Base-by-base conservation (phyloP, 2,113 vertebrate genomes). In the Elachura formosa region DNA sequence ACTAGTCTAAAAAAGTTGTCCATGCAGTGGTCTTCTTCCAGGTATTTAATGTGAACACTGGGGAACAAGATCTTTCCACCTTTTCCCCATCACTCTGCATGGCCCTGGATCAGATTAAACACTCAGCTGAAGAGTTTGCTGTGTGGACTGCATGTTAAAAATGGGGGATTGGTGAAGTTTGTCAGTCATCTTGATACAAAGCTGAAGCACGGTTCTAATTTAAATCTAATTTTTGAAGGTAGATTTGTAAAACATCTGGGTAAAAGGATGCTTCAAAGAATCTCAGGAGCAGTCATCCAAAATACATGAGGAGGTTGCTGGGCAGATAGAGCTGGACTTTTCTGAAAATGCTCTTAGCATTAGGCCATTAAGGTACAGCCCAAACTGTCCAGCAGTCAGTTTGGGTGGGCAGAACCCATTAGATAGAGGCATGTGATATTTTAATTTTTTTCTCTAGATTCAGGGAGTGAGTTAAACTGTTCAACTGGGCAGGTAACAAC, bases 401-500 rank as follows among this genome's bases (percentile, higher is more conserved):
- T 8, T 61, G 25, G 2, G 15, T 66, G 8, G 54, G 56, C 20
- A 73, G 25, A 52, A 66, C 29, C 12, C 14, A 21, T 66, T 62
- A 77, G 26, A 73, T 18, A 22, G 31, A 69, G 26, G 7, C 5
- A 43, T 56, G 55, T 31, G 48, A 48, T 73, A 52, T 21, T 49
- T 85, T 55, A 26, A 48, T 3, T 52, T 75, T n/a, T 18, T 68
- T 41, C 51, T 80, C 49, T 76, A 45, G 9, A 36, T 62, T 48
- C 33, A 46, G 8, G 8, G 24, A 36, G 4, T 15, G 10, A 84
- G 11, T 38, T 51, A 51, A 84, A 45, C 14, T 59, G 21, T 68
- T 75, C n/a, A 87, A 1, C 22, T 58, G 66, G 5, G 20, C 34
- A 34, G 9, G 16, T 54, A 51, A 51, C 0, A 0, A 38, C 3